These are phyloP conservation scores for Pachyramphus minor DNA, from an alignment of 2,113 vertebrate species.

Conservation along the genomic window DNA sequence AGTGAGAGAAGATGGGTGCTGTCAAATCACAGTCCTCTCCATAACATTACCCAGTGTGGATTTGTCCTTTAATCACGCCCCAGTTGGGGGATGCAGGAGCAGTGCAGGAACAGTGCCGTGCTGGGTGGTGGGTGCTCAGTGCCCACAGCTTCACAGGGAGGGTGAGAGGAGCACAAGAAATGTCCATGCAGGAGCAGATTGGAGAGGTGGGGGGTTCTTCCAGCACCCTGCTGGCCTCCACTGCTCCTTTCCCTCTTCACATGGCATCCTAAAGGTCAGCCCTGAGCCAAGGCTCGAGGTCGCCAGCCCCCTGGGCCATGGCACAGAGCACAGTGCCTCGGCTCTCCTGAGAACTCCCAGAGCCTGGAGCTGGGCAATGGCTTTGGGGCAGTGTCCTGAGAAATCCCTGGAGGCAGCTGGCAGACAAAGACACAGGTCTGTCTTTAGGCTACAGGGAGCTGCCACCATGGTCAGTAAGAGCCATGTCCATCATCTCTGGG, in stretches of 20 bases:
- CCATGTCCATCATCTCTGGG: not conserved
- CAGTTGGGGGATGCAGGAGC: not conserved
- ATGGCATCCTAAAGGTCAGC: not conserved
- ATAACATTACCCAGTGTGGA: not conserved
- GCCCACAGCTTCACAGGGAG: not conserved
- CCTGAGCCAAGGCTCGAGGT: not conserved
- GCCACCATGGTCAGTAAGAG: not conserved
- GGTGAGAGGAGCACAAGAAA: not conserved
- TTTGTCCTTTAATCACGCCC: slow-evolving; percentile 38
- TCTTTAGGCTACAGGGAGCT: not conserved
- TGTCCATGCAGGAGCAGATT: not conserved
- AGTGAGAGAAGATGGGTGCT: not conserved
- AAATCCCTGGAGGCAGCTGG: not conserved
- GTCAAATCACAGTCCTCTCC: not conserved
- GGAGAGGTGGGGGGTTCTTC: not conserved
- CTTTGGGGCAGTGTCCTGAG: not conserved
- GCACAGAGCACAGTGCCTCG: not conserved
- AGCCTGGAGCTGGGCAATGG: not conserved
- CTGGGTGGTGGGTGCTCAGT: not conserved
- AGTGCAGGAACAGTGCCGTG: not conserved
- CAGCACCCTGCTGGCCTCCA: accelerated
- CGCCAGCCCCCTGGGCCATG: not conserved
- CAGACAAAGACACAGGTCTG: not conserved
- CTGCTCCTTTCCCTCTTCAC: not conserved
- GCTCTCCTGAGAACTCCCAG: not conserved